Percentiles rank a stretch among this genome's conserved stretches.
These are phyloP conservation scores for Cyanoderma ruficeps DNA, from an alignment of 2,113 vertebrate genomes.

Conservation along the genomic window DNA sequence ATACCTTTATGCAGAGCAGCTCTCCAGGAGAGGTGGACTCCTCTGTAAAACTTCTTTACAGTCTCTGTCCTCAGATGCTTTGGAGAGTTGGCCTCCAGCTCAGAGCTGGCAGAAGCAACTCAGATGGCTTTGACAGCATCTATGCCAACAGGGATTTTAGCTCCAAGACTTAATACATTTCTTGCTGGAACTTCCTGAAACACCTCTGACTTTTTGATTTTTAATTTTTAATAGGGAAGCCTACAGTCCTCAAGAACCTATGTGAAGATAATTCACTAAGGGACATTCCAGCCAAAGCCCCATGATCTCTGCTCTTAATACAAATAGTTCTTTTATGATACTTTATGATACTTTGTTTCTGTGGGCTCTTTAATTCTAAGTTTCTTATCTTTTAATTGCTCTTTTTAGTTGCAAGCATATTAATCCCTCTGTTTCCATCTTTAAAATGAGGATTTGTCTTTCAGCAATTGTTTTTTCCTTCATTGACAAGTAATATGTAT, in stretches of 20 bases:
- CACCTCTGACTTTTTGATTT: not conserved
- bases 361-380: not conserved
- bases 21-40: not conserved
- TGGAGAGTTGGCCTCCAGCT: not conserved
- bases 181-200: not conserved
- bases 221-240: not conserved
- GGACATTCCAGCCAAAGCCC: not conserved
- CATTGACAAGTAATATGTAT: not conserved
- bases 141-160: not conserved
- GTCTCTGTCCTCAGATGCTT: not conserved
- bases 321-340: not conserved
- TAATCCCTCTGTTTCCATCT: not conserved
- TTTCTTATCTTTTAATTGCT: constrained; percentile 13
- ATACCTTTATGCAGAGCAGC: not conserved
- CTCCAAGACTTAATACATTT: not conserved
- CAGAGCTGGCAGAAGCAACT: not conserved
- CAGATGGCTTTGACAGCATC: not conserved
- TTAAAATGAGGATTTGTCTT: not conserved
- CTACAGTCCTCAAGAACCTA: not conserved
- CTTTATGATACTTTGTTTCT: not conserved
- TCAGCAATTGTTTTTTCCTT: not conserved
- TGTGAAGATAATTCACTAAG: not conserved
- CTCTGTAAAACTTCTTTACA: not conserved
- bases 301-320: not conserved
- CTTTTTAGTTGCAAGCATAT: not conserved